Evolutionary conservation across 2,888 invertebrate species (phyloP).

Genomic region (Eupithecia subfuscata): DNA sequence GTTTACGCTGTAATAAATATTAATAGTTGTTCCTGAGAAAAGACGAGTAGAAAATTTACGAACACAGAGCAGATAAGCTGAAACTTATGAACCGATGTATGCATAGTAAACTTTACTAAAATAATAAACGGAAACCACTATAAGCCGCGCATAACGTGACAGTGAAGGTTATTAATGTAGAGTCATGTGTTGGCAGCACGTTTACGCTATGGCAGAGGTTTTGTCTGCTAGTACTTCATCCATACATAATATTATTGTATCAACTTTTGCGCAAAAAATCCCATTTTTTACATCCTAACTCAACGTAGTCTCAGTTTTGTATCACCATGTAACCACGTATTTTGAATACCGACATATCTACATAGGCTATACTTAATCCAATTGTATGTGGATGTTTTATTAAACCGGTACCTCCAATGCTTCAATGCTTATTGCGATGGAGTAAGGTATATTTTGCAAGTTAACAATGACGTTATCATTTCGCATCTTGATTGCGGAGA

Average conservation of each 20-base stretch:
- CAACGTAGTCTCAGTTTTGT: neutral
- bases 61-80: conserved; percentile 6
- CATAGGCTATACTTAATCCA: neutral
- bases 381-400: conserved; percentile 6
- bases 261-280: neutral
- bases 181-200: neutral
- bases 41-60: neutral
- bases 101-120: neutral
- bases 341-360: conserved; percentile 8
- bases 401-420: neutral
- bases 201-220: neutral
- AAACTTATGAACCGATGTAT: neutral
- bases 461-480: conserved; percentile 39
- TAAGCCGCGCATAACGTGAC: neutral
- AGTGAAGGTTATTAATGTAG: neutral
- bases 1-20: neutral
- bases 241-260: neutral
- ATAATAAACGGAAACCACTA: neutral
- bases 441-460: conserved; percentile 16
- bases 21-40: conserved; percentile 8
- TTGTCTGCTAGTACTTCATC: neutral
- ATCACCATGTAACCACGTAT: neutral
- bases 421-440: conserved; percentile 1
- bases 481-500: conserved; percentile 49
- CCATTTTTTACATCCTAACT: conserved; percentile 8